Base-by-base conservation (phyloP, 2,888 invertebrate genomes). In the Rotaria socialis region DNA sequence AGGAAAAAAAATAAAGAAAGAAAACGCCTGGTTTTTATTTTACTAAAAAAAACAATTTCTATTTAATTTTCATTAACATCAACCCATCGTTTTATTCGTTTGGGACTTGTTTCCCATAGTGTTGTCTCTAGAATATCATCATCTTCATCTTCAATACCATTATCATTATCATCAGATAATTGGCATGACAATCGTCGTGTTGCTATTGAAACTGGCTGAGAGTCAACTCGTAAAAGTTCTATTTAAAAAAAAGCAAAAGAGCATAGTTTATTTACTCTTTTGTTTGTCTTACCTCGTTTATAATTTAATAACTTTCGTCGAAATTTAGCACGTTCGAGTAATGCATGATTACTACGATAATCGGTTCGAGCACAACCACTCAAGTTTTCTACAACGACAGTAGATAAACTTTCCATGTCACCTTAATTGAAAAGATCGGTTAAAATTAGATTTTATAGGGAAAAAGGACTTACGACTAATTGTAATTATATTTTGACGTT, bases 361-460 rank as follows among this genome's bases (percentile, higher is more conserved):
- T 86, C 86, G 16, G 86, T 86, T 22, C 86, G 84, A 35, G 86
- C 86, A 27, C 84, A 86, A 24, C 86, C 86, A 86, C 80, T 60
- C 52, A 86, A 67, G 60, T 86, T 86, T 50, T 86, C 86, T 24
- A 86, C 58, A 14, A 86, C 86, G 24, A 86, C 86, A 8, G 86
- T 67, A 0, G 75, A 75, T 47, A 75, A 75, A 43, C 43, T 43
- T 43, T 75, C 75, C 75, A 75, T 75, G 47, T 75, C 75, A 75
- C 75, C 75, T 75, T 43, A 22, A 43, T 2, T 3, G 10, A 27
- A 24, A 43, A 16, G 19, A n/a, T n/a, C n/a, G n/a, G n/a, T n/a
- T n/a, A n/a, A n/a, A n/a, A n/a, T n/a, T n/a, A n/a, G n/a, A n/a
- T n/a, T n/a, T n/a, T n/a, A n/a, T 2, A 2, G 2, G 24, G 10